Conservation (phyloP, 2,113 vertebrate genomes). For the Ancistrus triradiatus region DNA sequence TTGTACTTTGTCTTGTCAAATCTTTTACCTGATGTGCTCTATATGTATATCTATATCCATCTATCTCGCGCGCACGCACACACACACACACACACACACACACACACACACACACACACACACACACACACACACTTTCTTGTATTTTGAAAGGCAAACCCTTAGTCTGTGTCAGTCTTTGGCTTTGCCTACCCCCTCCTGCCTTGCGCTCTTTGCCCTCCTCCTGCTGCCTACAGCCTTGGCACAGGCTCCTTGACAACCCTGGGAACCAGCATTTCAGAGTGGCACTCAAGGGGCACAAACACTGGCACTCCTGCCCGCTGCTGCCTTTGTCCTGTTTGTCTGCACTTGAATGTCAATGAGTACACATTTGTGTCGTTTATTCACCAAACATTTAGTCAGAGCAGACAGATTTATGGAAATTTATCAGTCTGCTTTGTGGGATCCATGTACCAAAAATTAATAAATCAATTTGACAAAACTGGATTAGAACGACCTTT, state of each 20-base stretch:
- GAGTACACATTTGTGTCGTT: slow-evolving; percentile 45
- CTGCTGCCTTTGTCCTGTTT: slow-evolving; percentile 46
- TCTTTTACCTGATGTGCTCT: neutral
- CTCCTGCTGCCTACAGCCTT: slow-evolving; percentile 41
- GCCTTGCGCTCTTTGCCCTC: slow-evolving; percentile 6
- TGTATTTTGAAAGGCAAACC: neutral
- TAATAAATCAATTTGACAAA: slow-evolving; percentile 17
- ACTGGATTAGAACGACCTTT: slow-evolving; percentile 34
- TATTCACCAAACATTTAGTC: slow-evolving; percentile 50
- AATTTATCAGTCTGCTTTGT: slow-evolving; percentile 18
- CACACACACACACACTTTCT: no score
- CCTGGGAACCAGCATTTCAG: slow-evolving; percentile 53
- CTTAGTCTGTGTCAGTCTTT: neutral
- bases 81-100: no score
- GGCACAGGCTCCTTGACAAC: slow-evolving; percentile 50
- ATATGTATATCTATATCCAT: slow-evolving; percentile 1
- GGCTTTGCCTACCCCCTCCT: neutral
- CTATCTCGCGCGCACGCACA: no score
- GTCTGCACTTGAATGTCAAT: slow-evolving; percentile 53
- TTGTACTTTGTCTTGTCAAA: neutral
- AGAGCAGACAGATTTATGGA: slow-evolving; percentile 43
- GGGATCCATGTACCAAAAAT: neutral
- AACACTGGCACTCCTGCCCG: slow-evolving; percentile 47
- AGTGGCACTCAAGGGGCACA: slow-evolving; percentile 52
- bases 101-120: no score